Conservation (phyloP, 1,140 invertebrate species). For the Listronotus bonariensis region DNA sequence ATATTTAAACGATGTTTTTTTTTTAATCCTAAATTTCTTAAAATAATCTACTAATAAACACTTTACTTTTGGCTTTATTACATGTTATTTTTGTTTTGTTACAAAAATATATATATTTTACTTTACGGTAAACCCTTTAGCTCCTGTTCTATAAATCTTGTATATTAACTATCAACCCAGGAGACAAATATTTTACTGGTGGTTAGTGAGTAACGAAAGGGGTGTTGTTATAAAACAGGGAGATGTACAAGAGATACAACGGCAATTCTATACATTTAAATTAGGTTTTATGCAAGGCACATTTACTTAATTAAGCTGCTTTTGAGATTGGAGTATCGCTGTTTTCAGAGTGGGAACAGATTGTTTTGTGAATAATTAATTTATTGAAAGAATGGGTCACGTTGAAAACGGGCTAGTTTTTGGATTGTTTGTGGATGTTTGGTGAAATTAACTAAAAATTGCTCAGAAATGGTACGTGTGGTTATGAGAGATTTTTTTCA, state of each 20-base stretch:
- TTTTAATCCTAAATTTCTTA: too few relatives aligned
- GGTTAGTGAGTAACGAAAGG: slow-evolving; percentile 29
- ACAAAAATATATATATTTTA: too few relatives aligned
- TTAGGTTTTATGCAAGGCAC: slow-evolving; percentile 29
- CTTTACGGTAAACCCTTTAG: too few relatives aligned
- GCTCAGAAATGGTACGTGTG: too few relatives aligned
- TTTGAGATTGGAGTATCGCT: slow-evolving; percentile 15
- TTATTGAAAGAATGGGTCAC: slow-evolving; percentile 10
- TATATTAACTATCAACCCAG: slow-evolving; percentile 17
- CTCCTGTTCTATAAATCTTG: slow-evolving; percentile 14
- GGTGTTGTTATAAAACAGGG: slow-evolving; percentile 16
- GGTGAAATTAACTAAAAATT: too few relatives aligned
- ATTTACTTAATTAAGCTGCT: slow-evolving; percentile 32
- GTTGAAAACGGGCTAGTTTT: too few relatives aligned
- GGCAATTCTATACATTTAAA: slow-evolving; percentile 37
- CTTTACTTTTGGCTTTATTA: too few relatives aligned
- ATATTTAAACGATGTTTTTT: too few relatives aligned
- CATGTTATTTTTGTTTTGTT: too few relatives aligned
- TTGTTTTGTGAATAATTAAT: slow-evolving; percentile 30
- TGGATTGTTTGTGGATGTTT: too few relatives aligned
- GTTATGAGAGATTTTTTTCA: too few relatives aligned
- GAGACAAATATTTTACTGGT: slow-evolving; percentile 36
- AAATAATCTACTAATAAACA: too few relatives aligned
- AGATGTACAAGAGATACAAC: slow-evolving; percentile 17
- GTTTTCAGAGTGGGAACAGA: slow-evolving; percentile 19